These are phyloP conservation scores for Luscinia megarhynchos DNA, from an alignment of 2,797 vertebrate genomes.

Conservation along the genomic window DNA sequence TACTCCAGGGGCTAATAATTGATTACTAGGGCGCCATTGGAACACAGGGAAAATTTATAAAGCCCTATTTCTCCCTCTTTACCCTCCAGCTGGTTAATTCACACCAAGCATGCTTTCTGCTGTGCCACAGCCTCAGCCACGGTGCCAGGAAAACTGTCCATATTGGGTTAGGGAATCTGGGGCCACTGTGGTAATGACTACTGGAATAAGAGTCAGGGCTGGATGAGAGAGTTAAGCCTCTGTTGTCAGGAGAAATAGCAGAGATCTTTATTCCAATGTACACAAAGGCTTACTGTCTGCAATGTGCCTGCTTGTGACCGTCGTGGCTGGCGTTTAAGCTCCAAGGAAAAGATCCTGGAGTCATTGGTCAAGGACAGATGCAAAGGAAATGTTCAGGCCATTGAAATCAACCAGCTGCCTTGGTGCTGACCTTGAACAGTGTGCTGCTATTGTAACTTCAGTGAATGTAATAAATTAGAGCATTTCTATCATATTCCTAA, in stretches of 20 bases:
- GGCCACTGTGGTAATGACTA: not conserved
- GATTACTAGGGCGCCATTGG: not conserved
- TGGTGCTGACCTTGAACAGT: not conserved
- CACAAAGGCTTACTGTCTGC: not conserved
- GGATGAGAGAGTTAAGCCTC: not conserved
- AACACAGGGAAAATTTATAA: not conserved
- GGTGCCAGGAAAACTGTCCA: not conserved
- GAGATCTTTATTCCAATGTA: not conserved
- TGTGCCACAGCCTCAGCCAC: not conserved
- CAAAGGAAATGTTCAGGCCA: not conserved
- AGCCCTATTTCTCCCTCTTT: not conserved
- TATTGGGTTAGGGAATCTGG: not conserved
- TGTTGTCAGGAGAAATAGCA: not conserved
- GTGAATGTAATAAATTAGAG: not conserved
- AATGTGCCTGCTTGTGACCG: not conserved
- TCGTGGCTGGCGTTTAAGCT: not conserved
- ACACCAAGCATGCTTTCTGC: not conserved
- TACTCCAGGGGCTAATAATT: slow-evolving; percentile 12
- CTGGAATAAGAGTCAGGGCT: not conserved
- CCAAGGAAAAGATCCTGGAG: not conserved
- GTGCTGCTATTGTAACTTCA: not conserved
- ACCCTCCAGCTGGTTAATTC: not conserved
- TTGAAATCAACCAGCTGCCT: not conserved
- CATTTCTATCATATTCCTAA: not conserved
- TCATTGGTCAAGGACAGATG: not conserved